Base-by-base conservation (phyloP, 2,888 invertebrate species). In the Epiblema foenella region DNA sequence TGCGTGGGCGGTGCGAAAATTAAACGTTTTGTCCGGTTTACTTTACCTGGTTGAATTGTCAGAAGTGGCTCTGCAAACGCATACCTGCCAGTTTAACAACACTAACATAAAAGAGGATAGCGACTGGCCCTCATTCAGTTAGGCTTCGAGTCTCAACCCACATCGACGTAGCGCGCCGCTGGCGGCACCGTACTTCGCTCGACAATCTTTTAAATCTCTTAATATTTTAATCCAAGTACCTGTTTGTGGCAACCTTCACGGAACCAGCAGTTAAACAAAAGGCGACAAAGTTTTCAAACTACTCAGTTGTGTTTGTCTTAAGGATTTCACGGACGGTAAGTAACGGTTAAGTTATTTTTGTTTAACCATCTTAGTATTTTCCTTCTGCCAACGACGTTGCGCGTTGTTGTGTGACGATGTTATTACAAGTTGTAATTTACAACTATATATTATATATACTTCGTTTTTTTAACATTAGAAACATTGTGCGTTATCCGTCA, bases 61-160 rank as follows among this genome's bases (percentile, higher is more conserved):
- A 73, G 68, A 62, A 59, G 74, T n/a, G 76, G 77, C 78, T 77
- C 81, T 81, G 83, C 82, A 78, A 77, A 77, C 85, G 84, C 84
- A 85, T 87, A 89, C 91, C 87, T 88, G 89, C 91, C 88, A 88
- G 90, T 90, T 89, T 87, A 58, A 85, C 86, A 84, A 84, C 82
- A 86, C 83, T 82, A 84, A 89, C 90, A 90, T 92, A 91, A 91
- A 89, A 90, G 90, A 87, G 90, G 89, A 89, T 91, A 86, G 86
- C 88, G 84, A 81, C 83, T 84, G 87, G 86, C 84, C 84, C 86
- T 85, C 89, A 84, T 83, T 87, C 88, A 90, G 92, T 91, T 84
- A 77, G 84, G 78, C 81, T 81, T 80, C 69, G 86, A 82, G 79
- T 79, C 82, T 82, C 86, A 84, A 76, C 75, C 76, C 79, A 77